These are phyloP conservation scores for Gryllus bimaculatus DNA, from an alignment of 1,140 invertebrate genomes.

Conservation along the genomic window DNA sequence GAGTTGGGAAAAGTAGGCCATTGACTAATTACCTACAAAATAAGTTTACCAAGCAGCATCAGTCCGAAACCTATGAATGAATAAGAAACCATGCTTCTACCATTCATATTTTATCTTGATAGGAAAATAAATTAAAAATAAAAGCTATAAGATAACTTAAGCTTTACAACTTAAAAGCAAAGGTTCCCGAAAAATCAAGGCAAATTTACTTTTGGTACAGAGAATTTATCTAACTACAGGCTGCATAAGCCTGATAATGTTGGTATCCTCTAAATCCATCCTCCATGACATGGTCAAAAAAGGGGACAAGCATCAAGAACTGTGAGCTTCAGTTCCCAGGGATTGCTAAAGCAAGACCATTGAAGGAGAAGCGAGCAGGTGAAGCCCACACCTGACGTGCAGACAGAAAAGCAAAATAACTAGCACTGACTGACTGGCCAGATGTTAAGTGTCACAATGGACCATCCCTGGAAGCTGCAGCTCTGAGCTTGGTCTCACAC, in stretches of 20 bases:
- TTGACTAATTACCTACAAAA: no score
- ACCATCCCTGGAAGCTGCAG: neutral
- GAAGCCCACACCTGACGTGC: constrained; percentile 2
- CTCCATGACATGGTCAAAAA: neutral
- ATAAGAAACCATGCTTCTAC: no score
- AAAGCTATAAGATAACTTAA: no score
- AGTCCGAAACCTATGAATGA: no score
- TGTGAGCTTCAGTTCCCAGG: constrained; percentile 2
- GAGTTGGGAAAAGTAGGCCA: no score
- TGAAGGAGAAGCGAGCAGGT: neutral
- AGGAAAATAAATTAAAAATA: no score
- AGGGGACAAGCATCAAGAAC: neutral
- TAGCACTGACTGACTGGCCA: neutral
- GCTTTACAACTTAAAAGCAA: no score
- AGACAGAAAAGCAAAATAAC: neutral
- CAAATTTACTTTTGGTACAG: neutral
- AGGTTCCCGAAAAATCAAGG: neutral
- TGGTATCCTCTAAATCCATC: constrained; percentile 4
- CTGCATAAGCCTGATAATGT: neutral
- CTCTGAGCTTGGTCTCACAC: neutral
- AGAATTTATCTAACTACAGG: neutral
- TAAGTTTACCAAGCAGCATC: no score
- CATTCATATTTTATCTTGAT: no score
- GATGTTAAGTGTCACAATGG: neutral
- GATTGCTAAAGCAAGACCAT: neutral